phyloP scores from a whole-genome alignment of 2,113 vertebrate genomes.

The Clarias macrocephalus region DNA sequence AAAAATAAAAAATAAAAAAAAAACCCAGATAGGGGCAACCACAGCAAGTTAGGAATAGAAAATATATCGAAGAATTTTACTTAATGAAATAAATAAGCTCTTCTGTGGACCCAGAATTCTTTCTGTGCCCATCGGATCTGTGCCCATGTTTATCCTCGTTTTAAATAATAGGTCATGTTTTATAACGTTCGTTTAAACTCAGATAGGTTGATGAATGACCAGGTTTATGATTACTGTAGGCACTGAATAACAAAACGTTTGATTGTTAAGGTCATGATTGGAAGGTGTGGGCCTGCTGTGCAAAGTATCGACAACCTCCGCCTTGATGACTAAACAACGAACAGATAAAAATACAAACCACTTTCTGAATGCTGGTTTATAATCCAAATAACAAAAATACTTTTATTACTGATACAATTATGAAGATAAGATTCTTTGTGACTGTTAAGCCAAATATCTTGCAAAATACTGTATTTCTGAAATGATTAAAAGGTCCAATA shows the following conservation, averaged over 20 bases:
- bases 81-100: not conserved
- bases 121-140: not conserved
- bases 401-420: not conserved
- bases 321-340: not conserved
- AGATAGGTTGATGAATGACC: not conserved
- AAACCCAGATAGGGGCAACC: slow-evolving; percentile 7
- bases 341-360: not conserved
- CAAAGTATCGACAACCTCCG: not conserved
- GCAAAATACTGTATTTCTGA: not conserved
- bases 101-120: not conserved
- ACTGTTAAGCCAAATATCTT: not conserved
- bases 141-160: not conserved
- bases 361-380: not conserved
- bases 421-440: not conserved
- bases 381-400: not conserved
- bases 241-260: not conserved
- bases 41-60: slow-evolving; percentile 10
- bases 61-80: not conserved
- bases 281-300: not conserved
- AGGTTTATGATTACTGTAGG: not conserved
- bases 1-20: not conserved
- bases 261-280: not conserved
- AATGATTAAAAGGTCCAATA: not conserved
- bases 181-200: not conserved
- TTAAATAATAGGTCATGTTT: not conserved